Evolutionary conservation across 2,113 vertebrate species (phyloP), one percentile per base, ranked within the genome.

Genomic region (Aix galericulata): DNA sequence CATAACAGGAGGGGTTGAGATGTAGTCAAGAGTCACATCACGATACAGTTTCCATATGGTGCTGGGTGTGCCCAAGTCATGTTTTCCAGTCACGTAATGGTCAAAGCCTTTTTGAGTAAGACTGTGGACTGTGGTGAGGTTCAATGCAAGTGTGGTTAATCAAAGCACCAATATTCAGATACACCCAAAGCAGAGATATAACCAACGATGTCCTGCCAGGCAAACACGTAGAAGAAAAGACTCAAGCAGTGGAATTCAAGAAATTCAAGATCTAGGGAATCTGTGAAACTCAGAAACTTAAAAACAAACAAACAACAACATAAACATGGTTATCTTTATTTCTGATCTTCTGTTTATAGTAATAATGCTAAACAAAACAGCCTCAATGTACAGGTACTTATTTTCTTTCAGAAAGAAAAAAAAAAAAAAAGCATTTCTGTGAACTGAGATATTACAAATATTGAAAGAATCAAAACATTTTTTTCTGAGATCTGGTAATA

Each of bases 51-150:
- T 62, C 32, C 58, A 20, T 59, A 8, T 38, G 40, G 59, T 26
- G 9, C 36, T 85, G 22, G 46, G 29, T 52, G 29, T 82, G n/a
- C 34, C 40, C 13, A 5, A 25, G 17, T 48, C 29, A 7, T 16
- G 1, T 22, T 48, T 93, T 48, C 38, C 17, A 34, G 26, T 36
- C 42, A 4, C 22, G 11, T 53, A 78, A 46, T 16, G 12, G 25
- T 80, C 27, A 52, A 6, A 44, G 31, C 31, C 18, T 68, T 68
- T 48, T 29, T n/a, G 68, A 73, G 18, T 63, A 59, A 82, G 38
- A 11, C 16, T 59, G 25, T 11, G 69, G 15, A 52, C 0, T 0
- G 8, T 46, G 36, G 3, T 26, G 25, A 5, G 2, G 2, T 13
- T n/a, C 38, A 16, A 23, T 6, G 46, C 20, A 48, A 14, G 17